phyloP scores from a whole-genome alignment of 1,140 invertebrate genomes.

The Drosophila melanogaster region Release_6_plus_ISO1_MT NT_033779.5:17207001-17207500 shows the following conservation, averaged over 20 bases:
- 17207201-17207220: too few species aligned
- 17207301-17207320: too few species aligned
- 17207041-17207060: slow-evolving; percentile 50
- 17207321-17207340: too few species aligned
- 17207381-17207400: slow-evolving; percentile 4
- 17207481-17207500: slow-evolving; percentile 54
- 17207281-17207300: neutral
- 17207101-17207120: slow-evolving; percentile 35
- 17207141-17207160: neutral
- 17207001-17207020: slow-evolving; percentile 17
- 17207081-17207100: slow-evolving; percentile 35
- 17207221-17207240: too few species aligned
- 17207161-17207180: too few species aligned
- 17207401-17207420: slow-evolving; percentile 48
- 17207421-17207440: slow-evolving; percentile 82
- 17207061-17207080: slow-evolving; percentile 47
- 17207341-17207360: too few species aligned
- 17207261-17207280: neutral
- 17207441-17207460: slow-evolving; percentile 78
- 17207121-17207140: neutral
- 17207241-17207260: neutral
- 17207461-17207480: slow-evolving; percentile 81
- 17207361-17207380: neutral
- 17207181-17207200: too few species aligned
- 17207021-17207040: slow-evolving; percentile 38